phyloP scores from a whole-genome alignment of 2,888 invertebrate species.

The Hedychridium roseum region DNA sequence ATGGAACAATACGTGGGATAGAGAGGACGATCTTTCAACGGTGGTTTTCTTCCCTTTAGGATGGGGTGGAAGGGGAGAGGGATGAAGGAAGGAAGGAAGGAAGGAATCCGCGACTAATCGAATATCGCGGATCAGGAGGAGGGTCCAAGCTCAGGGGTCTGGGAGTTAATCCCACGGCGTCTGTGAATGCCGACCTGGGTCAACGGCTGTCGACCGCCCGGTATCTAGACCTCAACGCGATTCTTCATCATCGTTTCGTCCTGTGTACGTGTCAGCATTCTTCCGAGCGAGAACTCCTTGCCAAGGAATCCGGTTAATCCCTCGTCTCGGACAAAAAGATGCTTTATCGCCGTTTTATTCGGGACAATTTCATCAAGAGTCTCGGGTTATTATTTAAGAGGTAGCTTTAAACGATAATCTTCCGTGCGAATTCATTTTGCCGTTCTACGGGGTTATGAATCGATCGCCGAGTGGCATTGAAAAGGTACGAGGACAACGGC shows the following conservation, averaged over 20 bases:
- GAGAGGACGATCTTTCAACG: neutral
- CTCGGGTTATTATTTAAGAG: too few relatives aligned
- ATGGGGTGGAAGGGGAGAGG: neutral
- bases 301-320: too few relatives aligned
- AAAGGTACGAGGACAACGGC: neutral
- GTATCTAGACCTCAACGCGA: constrained; percentile 32
- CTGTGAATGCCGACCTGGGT: constrained; percentile 46
- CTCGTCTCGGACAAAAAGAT: too few relatives aligned
- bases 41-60: neutral
- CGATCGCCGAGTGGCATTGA: too few relatives aligned
- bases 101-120: too few relatives aligned
- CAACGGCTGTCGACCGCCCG: constrained; percentile 38
- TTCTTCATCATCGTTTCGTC: constrained; percentile 32
- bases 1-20: neutral
- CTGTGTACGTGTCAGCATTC: constrained; percentile 17
- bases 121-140: constrained; percentile 9
- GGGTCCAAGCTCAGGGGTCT: constrained; percentile 1
- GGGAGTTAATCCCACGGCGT: constrained; percentile 30
- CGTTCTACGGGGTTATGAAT: too few relatives aligned
- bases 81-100: constrained; percentile 12
- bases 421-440: too few relatives aligned
- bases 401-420: too few relatives aligned
- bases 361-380: too few relatives aligned
- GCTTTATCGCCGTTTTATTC: too few relatives aligned
- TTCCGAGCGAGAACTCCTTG: too few relatives aligned